Conservation (phyloP, 2,113 vertebrate genomes). For the Lethenteron reissneri region DNA sequence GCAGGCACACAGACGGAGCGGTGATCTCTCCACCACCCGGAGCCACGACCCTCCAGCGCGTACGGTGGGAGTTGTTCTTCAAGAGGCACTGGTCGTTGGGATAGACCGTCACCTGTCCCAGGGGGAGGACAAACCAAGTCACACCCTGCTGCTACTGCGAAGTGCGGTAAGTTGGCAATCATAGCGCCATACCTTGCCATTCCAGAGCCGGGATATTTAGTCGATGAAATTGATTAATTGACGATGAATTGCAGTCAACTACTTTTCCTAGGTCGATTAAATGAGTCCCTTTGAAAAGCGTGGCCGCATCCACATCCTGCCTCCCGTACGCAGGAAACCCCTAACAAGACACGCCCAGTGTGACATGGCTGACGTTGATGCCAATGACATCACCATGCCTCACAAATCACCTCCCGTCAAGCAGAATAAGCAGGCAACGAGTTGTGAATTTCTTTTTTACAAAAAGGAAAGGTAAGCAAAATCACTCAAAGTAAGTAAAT, state of each 20-base stretch:
- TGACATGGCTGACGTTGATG: too few species aligned
- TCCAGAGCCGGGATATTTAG: background rate
- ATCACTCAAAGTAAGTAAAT: too few species aligned
- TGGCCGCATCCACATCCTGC: too few species aligned
- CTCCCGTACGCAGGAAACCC: too few species aligned
- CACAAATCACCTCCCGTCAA: too few species aligned
- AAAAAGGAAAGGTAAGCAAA: too few species aligned
- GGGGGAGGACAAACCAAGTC: background rate
- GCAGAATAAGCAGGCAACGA: too few species aligned
- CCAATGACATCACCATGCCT: too few species aligned
- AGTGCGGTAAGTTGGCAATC: background rate
- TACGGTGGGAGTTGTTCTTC: constrained; percentile 45
- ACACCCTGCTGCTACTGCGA: background rate
- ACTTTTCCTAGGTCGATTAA: background rate
- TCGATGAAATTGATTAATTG: background rate
- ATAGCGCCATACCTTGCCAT: background rate
- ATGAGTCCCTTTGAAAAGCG: background rate
- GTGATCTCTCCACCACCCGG: constrained; percentile 30
- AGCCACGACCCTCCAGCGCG: constrained; percentile 32
- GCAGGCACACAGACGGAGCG: constrained; percentile 65
- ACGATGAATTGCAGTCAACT: background rate
- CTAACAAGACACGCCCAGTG: too few species aligned
- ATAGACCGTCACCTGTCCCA: constrained; percentile 37
- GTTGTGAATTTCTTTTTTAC: too few species aligned
- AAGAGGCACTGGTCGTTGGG: constrained; percentile 53